phyloP scores from a whole-genome alignment of 2,888 invertebrate species.

The Nymphalis urticae region DNA sequence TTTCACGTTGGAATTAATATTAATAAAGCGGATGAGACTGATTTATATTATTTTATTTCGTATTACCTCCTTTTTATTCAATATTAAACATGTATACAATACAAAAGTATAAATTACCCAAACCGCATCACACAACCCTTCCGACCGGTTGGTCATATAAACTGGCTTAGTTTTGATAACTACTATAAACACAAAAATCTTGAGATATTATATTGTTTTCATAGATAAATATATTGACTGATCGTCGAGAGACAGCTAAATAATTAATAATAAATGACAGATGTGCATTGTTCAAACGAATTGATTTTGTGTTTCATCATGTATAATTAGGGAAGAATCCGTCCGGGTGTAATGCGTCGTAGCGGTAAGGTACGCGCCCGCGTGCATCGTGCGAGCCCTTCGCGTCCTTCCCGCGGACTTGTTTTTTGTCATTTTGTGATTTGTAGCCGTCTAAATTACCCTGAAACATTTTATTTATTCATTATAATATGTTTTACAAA shows the following conservation, averaged over 20 bases:
- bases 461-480: slow-evolving; percentile 17
- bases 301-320: slow-evolving; percentile 32
- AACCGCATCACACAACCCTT: too few species aligned
- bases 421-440: slow-evolving; percentile 37
- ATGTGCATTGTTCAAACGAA: slow-evolving; percentile 33
- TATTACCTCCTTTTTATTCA: slow-evolving; percentile 14
- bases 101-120: too few species aligned
- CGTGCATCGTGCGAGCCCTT: slow-evolving; percentile 50
- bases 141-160: too few species aligned
- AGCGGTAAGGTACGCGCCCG: slow-evolving; percentile 51
- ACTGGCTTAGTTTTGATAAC: too few species aligned
- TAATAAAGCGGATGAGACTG: slow-evolving; percentile 75
- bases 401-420: slow-evolving; percentile 44
- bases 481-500: too few species aligned
- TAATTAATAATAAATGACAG: too few species aligned
- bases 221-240: too few species aligned
- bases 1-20: slow-evolving; percentile 36
- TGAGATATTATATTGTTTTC: too few species aligned
- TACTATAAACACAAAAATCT: too few species aligned
- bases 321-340: slow-evolving; percentile 61
- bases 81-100: too few species aligned
- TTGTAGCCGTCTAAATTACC: slow-evolving; percentile 8
- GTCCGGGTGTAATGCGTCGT: slow-evolving; percentile 50
- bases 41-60: slow-evolving; percentile 50
- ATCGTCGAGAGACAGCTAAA: too few species aligned